Evolutionary conservation across 2,113 vertebrate species (phyloP), one percentile per base, ranked within the genome.

Genomic region (Oryctolagus cuniculus): DNA sequence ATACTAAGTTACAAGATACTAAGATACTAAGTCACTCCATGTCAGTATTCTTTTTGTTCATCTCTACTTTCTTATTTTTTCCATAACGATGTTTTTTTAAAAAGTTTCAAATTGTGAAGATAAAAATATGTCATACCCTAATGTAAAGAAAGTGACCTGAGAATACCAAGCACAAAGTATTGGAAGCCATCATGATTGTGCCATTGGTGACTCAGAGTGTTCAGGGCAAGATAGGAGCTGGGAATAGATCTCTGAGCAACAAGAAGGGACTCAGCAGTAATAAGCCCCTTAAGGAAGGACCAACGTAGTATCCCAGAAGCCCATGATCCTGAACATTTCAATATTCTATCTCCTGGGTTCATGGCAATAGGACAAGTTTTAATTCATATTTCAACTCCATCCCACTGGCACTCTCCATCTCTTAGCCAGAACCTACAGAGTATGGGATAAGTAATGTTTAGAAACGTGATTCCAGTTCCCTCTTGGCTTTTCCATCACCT

Each of bases 41-140:
- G 29, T 58, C 22, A 11, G 3, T 15, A 1, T 83, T 69, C 25
- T 53, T 78, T 81, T 70, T 55, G 38, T 29, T 87, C 8, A 61
- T 87, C 79, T 95, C 13, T 25, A 61, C 87, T 64, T 87, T 78
- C 44, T 91, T 44, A 61, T 58, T n/a, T 77, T 53, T 79, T 44
- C 87, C 34, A 78, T 51, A 12, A 90, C 3, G 6, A 70, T 34
- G 58, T 38, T 22, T 67, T 67, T 77, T 29, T 8, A 49, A 4
- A 38, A 10, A 12, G 25, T 61, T 87, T 84, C 64, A 70, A 21
- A 78, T 88, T 86, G 74, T 77, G 79, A 91, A 86, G 67, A 75
- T 9, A 25, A 91, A 81, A 93, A 53, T 44, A 84, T 9, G 0
- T 31, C 11, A 80, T 63, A 49, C 2, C 49, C 29, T 36, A 49